phyloP scores from a whole-genome alignment of 2,888 invertebrate species.

The Eupithecia vulgata region DNA sequence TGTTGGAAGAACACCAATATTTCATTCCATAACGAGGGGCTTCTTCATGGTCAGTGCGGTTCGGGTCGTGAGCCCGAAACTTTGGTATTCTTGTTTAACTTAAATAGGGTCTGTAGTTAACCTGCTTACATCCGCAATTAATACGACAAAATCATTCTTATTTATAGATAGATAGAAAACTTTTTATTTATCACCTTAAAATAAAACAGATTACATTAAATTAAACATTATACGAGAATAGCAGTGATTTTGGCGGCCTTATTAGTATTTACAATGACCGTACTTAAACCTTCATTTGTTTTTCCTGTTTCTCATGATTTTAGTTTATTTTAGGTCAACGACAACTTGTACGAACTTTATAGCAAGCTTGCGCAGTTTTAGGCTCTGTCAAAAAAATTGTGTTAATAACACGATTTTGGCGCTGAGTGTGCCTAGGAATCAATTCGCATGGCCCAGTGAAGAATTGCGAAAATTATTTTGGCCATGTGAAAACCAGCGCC shows the following conservation, averaged over 20 bases:
- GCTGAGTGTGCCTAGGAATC: neutral
- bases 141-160: neutral
- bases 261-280: neutral
- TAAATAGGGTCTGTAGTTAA: no score
- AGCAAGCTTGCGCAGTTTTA: neutral
- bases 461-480: conserved; percentile 16
- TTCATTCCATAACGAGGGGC: no score
- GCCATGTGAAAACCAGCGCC: neutral
- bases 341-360: neutral
- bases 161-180: no score
- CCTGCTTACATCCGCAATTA: no score
- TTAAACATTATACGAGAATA: no score
- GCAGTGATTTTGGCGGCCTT: no score
- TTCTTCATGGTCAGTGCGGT: no score
- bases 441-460: neutral
- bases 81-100: no score
- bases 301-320: neutral
- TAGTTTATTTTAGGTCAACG: neutral
- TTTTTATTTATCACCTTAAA: no score
- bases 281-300: neutral
- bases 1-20: no score
- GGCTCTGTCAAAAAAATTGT: neutral
- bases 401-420: neutral
- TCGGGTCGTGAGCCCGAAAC: no score
- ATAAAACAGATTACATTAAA: no score